phyloP scores from a whole-genome alignment of 2,797 vertebrate species.

The Peromyscus eremicus region DNA sequence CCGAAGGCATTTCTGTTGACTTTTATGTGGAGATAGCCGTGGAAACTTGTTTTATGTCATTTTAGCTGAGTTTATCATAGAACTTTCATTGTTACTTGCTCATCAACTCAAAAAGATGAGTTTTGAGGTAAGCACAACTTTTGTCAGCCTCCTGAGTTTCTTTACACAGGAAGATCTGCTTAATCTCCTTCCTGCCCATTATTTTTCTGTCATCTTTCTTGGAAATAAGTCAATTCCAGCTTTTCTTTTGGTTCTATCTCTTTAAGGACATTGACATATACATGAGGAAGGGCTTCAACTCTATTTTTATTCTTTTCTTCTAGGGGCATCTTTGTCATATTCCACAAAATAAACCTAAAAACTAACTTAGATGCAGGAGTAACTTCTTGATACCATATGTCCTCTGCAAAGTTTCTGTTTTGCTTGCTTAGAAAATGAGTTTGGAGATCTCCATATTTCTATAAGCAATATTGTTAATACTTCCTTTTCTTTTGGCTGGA shows the following conservation, averaged over 20 bases:
- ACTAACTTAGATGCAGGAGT: constrained; percentile 91
- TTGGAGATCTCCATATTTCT: constrained; percentile 94
- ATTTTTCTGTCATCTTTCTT: constrained; percentile 78
- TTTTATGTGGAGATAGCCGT: constrained; percentile 66
- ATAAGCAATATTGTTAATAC: constrained; percentile 96
- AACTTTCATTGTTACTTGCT: constrained; percentile 68
- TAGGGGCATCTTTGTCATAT: constrained; percentile 84
- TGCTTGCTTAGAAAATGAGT: constrained; percentile 92
- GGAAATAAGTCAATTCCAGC: constrained; percentile 78
- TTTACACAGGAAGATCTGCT: constrained; percentile 66
- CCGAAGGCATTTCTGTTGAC: constrained; percentile 56
- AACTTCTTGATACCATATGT: constrained; percentile 92
- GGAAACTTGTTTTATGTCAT: constrained; percentile 70
- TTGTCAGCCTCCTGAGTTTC: constrained; percentile 75
- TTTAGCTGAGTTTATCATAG: constrained; percentile 68
- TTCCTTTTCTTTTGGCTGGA: constrained; percentile 92
- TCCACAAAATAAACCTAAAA: constrained; percentile 88
- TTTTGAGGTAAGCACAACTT: constrained; percentile 64
- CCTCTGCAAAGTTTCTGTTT: constrained; percentile 93
- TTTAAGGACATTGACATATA: constrained; percentile 81
- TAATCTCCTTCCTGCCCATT: constrained; percentile 58
- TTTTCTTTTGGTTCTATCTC: constrained; percentile 83
- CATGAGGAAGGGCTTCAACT: constrained; percentile 81
- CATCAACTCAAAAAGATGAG: constrained; percentile 67
- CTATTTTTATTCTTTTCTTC: constrained; percentile 88